Base-by-base conservation (phyloP, 2,888 invertebrate genomes). In the Liodrosophila aerea region DNA sequence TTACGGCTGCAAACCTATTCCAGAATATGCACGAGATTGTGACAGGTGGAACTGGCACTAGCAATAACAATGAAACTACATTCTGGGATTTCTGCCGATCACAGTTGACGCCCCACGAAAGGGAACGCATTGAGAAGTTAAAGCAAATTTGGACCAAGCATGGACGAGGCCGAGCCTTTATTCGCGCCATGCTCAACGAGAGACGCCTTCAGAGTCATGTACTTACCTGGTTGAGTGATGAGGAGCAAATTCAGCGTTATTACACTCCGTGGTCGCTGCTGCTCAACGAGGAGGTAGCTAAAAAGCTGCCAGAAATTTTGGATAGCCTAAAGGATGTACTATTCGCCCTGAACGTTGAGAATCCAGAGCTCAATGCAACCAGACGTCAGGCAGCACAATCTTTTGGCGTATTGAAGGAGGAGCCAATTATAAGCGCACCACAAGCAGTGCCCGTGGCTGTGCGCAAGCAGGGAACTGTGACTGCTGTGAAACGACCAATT, bases 341-440 rank as follows among this genome's bases (percentile, higher is more conserved):
- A 70, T 98, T 98, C 91, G 98, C 98, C 15, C 93, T 98, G 87
- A 95, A 94, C 85, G 95, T 98, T 62, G 97, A 98, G 91, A 95
- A 95, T 89, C 92, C 94, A 22, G 95, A 96, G 87, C 91, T 97
- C 53, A 95, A 95, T 90, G 91, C 92, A 80, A 89, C 87, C 0
- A 50, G 40, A 15, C 63, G 84, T 1, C 11, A 11, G 90, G 0
- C 56, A 7, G 11, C 18, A 0, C 45, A 36, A 12, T 29, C 53
- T 12, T 13, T 33, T 3, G 31, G 27, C 13, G 43, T 56, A 5
- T 50, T 54, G 0, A 87, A 76, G 39, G 81, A 77, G 45, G 93
- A 95, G 87, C 95, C 94, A 49, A 92, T 96, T 36, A 95, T 96
- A 84, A 92, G 93, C 63, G 91, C 94, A 11, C 93, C 93, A 1